Percentiles rank a stretch among this genome's conserved stretches.
Evolutionary conservation across 2,113 vertebrate genomes (phyloP).

Genomic region (Malurus cyaneus): DNA sequence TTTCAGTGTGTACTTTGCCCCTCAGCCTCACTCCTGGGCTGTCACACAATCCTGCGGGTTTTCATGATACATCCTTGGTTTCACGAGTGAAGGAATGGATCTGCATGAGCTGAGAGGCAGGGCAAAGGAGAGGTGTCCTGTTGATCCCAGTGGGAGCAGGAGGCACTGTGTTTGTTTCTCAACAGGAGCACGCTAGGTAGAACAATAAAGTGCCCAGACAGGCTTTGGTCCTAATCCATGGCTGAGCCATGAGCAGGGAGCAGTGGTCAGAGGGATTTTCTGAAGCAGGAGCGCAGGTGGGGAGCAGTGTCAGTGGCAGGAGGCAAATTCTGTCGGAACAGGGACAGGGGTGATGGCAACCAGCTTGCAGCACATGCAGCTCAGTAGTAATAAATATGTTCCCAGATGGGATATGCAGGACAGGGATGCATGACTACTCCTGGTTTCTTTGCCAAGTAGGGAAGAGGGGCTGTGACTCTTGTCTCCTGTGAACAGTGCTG

Average conservation of each 20-base stretch:
- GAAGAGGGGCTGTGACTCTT: not conserved
- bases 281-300: not conserved
- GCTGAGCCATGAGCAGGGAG: not conserved
- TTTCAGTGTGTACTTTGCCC: not conserved
- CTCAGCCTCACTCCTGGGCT: not conserved
- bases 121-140: fast-evolving
- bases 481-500: not conserved
- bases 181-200: fast-evolving
- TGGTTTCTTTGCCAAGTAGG: not conserved
- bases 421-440: fast-evolving
- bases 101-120: not conserved
- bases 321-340: not conserved
- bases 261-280: not conserved
- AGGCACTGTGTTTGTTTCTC: not conserved
- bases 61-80: not conserved
- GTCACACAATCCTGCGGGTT: not conserved
- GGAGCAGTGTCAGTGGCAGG: not conserved
- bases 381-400: not conserved
- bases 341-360: fast-evolving
- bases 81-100: not conserved
- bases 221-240: not conserved
- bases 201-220: not conserved
- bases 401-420: not conserved
- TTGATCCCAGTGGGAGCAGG: not conserved
- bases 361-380: not conserved